A percentile compares a stretch with the other conserved stretches of the same genome.
Conservation (phyloP, 2,113 vertebrate genomes). For the Chloropsis hardwickii region DNA sequence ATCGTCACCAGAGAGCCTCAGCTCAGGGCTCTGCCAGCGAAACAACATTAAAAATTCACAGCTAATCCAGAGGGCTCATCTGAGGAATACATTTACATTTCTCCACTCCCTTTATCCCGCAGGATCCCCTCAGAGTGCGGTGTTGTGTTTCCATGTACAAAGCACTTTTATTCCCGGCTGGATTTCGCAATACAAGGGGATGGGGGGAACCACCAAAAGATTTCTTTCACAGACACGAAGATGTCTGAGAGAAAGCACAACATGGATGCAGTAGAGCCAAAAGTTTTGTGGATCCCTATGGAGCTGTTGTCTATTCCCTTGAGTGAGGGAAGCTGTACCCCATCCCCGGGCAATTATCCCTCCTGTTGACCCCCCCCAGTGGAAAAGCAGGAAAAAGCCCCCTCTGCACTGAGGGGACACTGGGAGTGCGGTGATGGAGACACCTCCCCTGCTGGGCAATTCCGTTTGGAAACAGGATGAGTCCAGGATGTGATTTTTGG, state of each 20-base stretch:
- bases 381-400: background rate
- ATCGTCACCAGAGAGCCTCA: background rate
- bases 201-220: rapidly evolving
- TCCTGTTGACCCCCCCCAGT: background rate
- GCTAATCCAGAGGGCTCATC: constrained; percentile 19
- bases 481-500: background rate
- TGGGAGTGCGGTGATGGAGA: rapidly evolving
- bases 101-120: background rate
- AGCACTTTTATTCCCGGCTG: background rate
- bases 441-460: background rate
- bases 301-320: background rate
- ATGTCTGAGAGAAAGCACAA: background rate
- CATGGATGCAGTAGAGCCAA: background rate
- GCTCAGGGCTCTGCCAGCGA: background rate
- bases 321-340: background rate
- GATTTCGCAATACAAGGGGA: background rate
- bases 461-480: background rate
- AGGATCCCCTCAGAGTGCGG: background rate
- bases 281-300: background rate
- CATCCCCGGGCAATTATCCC: no score
- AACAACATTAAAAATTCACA: background rate
- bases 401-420: no score
- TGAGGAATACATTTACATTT: constrained; percentile 4
- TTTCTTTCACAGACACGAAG: background rate
- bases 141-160: background rate